Evolutionary conservation across 2,797 vertebrate species (phyloP).

Genomic region (Myotis pilosus): DNA sequence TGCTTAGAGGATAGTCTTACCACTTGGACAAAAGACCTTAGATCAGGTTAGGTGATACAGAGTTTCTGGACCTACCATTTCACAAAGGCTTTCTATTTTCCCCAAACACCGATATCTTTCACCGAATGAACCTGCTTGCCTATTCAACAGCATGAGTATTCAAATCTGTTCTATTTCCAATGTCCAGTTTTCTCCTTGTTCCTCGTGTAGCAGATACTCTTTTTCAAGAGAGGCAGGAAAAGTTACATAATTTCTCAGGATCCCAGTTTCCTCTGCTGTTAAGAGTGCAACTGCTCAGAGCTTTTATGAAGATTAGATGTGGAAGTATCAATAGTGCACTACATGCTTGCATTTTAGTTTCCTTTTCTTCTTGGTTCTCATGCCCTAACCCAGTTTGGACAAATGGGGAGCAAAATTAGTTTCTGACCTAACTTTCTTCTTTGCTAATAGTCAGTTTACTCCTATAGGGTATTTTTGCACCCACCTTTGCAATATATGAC

Average conservation of each 20-base stretch:
- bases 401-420: neutral
- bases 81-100: neutral
- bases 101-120: neutral
- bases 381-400: neutral
- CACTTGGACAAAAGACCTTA: neutral
- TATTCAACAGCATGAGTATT: neutral
- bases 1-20: neutral
- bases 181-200: neutral
- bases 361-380: neutral
- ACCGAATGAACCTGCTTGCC: neutral
- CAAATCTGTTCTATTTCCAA: neutral
- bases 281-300: neutral
- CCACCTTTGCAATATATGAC: neutral
- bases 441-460: neutral
- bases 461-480: neutral
- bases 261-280: neutral
- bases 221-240: neutral
- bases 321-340: neutral
- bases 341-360: neutral
- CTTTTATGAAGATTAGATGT: conserved; percentile 3
- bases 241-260: neutral
- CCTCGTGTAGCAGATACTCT: neutral
- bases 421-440: neutral
- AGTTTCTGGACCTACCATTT: neutral
- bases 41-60: neutral